These are phyloP conservation scores for Trachops cirrhosus DNA, from an alignment of 2,797 vertebrate species.

Conservation along the genomic window DNA sequence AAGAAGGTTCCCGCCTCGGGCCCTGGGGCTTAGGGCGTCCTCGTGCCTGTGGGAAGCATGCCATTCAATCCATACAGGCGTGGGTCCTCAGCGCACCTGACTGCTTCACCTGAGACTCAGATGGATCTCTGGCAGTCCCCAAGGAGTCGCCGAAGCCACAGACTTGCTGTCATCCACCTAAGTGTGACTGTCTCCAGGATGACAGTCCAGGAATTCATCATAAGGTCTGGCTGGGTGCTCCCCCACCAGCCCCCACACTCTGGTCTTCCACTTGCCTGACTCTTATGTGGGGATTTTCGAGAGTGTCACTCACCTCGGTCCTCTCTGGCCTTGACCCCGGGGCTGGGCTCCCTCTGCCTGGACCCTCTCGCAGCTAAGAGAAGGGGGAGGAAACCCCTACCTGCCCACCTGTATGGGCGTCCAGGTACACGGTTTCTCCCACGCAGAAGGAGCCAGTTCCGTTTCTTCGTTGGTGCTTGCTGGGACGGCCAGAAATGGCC, in stretches of 20 bases:
- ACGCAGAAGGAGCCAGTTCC: background rate
- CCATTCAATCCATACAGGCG: background rate
- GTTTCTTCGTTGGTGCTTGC: background rate
- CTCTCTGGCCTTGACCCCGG: no score
- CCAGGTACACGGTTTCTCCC: background rate
- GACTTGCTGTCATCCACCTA: background rate
- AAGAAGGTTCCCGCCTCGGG: background rate
- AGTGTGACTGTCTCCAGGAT: no score
- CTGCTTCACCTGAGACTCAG: background rate
- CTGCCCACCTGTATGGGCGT: background rate
- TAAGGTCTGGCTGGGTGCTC: no score
- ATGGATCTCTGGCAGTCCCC: background rate
- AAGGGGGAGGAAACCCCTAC: background rate
- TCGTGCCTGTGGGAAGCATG: no score
- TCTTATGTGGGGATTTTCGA: background rate
- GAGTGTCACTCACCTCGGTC: background rate
- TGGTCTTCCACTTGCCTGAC: background rate
- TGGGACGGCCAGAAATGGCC: no score
- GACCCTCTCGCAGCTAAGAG: no score
- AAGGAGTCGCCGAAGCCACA: no score
- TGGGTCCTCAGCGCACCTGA: background rate
- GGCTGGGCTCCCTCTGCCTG: background rate
- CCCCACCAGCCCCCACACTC: accelerated
- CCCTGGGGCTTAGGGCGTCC: background rate
- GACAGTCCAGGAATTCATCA: background rate